phyloP scores from a whole-genome alignment of 2,113 vertebrate genomes.

The Gobio gobio region DNA sequence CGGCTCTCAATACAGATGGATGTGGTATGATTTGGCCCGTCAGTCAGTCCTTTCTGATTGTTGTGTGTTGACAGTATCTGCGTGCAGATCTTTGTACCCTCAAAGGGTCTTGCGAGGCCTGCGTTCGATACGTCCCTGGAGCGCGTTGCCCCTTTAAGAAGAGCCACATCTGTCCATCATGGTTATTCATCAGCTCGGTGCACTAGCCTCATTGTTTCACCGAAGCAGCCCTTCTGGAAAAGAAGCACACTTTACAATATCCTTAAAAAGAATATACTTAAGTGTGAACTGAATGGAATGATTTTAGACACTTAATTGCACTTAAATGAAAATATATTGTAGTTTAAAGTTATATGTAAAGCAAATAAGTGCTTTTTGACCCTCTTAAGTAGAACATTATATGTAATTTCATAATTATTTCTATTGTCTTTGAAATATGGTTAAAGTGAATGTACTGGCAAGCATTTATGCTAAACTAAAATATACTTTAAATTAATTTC shows the following conservation, averaged over 20 bases:
- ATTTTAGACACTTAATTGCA: not conserved
- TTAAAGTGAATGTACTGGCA: no score
- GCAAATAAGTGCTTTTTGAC: not conserved
- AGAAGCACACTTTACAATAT: not conserved
- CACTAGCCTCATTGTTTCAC: conserved; percentile 8
- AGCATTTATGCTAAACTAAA: no score
- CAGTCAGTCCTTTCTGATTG: conserved; percentile 65
- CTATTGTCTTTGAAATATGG: no score
- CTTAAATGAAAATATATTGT: not conserved
- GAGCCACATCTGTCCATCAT: conserved; percentile 47
- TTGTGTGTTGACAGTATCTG: conserved; percentile 64
- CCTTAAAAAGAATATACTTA: not conserved
- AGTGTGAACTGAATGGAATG: not conserved
- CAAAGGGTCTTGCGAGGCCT: conserved; percentile 71
- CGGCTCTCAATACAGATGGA: conserved; percentile 56
- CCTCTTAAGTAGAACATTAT: no score
- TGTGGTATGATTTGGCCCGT: conserved; percentile 67
- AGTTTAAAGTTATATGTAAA: not conserved
- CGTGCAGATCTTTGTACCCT: conserved; percentile 65
- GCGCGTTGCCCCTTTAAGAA: conserved; percentile 43
- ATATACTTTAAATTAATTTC: not conserved
- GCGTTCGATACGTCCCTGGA: conserved; percentile 63
- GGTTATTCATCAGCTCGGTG: conserved; percentile 51
- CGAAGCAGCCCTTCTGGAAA: not conserved
- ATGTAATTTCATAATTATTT: no score